Percentiles rank a stretch among this genome's conserved stretches.
Evolutionary conservation across 2,888 invertebrate genomes (phyloP).

Genomic region (Cerastis leucographa): DNA sequence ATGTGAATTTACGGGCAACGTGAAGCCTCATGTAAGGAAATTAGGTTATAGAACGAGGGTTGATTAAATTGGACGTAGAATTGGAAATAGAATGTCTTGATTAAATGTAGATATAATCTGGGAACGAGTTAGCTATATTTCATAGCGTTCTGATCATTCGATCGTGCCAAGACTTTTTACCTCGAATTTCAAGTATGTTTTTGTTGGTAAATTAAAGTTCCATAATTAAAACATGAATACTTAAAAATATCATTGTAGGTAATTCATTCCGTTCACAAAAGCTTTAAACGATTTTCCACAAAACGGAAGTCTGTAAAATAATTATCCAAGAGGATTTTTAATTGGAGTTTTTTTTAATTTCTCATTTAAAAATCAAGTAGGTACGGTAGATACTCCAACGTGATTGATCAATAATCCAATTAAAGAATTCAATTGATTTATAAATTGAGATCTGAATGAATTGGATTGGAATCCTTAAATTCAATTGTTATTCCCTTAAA

Average conservation of each 20-base stretch:
- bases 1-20: conserved; percentile 55
- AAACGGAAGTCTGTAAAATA: conserved; percentile 50
- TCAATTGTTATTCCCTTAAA: conserved; percentile 53
- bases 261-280: conserved; percentile 29
- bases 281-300: conserved; percentile 28
- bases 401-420: conserved; percentile 74
- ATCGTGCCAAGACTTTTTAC: neutral
- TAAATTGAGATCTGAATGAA: conserved; percentile 58
- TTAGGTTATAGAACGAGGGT: neutral
- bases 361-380: conserved; percentile 70
- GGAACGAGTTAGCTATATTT: neutral
- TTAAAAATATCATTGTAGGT: conserved; percentile 27
- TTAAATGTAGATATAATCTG: neutral
- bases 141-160: neutral
- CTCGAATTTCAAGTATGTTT: neutral
- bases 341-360: conserved; percentile 70
- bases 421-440: conserved; percentile 66
- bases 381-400: conserved; percentile 58
- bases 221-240: conserved; percentile 20
- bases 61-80: neutral
- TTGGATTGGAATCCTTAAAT: conserved; percentile 54
- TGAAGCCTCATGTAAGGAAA: neutral
- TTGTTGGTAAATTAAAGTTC: neutral
- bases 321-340: conserved; percentile 65
- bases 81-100: neutral